Conservation (phyloP, 1,140 invertebrate genomes). For the Drosophila kanapiae region DNA sequence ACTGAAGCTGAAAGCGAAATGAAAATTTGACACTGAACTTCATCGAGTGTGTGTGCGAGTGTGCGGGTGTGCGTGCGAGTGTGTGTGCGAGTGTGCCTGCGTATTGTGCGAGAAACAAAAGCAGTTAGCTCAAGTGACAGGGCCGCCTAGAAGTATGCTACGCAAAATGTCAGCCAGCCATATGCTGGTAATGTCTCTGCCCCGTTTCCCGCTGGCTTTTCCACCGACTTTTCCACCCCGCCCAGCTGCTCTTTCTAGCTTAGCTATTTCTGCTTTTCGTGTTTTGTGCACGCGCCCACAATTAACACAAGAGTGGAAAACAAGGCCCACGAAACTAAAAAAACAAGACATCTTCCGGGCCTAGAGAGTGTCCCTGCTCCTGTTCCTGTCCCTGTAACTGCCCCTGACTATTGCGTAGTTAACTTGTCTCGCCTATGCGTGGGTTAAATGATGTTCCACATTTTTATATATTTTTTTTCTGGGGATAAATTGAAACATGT, state of each 20-base stretch:
- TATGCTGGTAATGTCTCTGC: conserved; percentile 49
- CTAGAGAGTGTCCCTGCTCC: conserved; percentile 6
- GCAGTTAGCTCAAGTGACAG: conserved; percentile 53
- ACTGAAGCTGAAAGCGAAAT: conserved; percentile 62
- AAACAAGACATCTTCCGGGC: conserved; percentile 5
- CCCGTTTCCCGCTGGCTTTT: conserved; percentile 10
- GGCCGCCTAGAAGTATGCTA: conserved; percentile 52
- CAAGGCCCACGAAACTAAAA: conserved; percentile 16
- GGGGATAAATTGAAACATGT: conserved; percentile 52
- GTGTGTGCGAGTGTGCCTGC: conserved; percentile 12
- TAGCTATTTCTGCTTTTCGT: conserved; percentile 26
- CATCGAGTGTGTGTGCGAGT: conserved; percentile 37
- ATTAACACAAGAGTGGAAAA: conserved; percentile 16
- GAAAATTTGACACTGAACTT: conserved; percentile 82
- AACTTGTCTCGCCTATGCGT: conserved; percentile 33
- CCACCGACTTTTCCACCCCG: background rate
- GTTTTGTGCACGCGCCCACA: conserved; percentile 24
- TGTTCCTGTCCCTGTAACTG: background rate
- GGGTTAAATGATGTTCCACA: conserved; percentile 33
- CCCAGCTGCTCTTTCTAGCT: conserved; percentile 7
- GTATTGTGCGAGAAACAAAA: conserved; percentile 28
- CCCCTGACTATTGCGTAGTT: conserved; percentile 64
- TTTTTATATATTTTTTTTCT: background rate
- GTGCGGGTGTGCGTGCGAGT: conserved; percentile 10
- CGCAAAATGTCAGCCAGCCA: conserved; percentile 62